Percentiles rank a stretch among this genome's conserved stretches.
Evolutionary conservation across 2,888 invertebrate genomes (phyloP).

Genomic region (Alloplasta piceator): DNA sequence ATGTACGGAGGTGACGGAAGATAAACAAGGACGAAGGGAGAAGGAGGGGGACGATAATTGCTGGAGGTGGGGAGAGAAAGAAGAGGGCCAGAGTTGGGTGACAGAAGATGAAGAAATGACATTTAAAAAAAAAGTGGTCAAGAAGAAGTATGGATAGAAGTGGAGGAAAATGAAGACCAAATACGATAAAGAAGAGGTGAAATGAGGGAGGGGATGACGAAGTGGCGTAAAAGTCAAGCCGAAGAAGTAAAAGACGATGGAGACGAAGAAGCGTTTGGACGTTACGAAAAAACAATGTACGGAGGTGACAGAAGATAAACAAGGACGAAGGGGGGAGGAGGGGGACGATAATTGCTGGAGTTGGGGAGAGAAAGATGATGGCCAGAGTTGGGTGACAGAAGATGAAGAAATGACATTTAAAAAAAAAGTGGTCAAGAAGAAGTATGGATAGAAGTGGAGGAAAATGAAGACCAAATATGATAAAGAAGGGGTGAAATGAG

Average conservation of each 20-base stretch:
- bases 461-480: not conserved
- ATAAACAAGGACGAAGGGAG: not conserved
- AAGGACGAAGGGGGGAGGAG: not conserved
- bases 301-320: conserved; percentile 1
- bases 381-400: not conserved
- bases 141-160: no score
- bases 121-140: no score
- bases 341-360: not conserved
- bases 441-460: no score
- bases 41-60: conserved; percentile 3
- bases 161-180: no score
- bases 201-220: conserved; percentile 9
- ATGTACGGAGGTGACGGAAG: not conserved
- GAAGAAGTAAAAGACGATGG: conserved; percentile 2
- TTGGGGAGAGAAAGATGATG: no score
- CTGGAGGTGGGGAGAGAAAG: no score
- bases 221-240: no score
- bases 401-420: no score
- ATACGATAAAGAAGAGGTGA: conserved; percentile 1
- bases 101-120: no score
- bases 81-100: no score
- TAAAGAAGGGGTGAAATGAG: conserved; percentile 16
- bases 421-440: no score
- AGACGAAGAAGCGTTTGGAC: no score
- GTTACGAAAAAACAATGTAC: not conserved